A percentile compares a stretch with the other conserved stretches of the same genome.
These are phyloP conservation scores for Pseudopipra pipra DNA, from an alignment of 2,113 vertebrate species.

Conservation along the genomic window DNA sequence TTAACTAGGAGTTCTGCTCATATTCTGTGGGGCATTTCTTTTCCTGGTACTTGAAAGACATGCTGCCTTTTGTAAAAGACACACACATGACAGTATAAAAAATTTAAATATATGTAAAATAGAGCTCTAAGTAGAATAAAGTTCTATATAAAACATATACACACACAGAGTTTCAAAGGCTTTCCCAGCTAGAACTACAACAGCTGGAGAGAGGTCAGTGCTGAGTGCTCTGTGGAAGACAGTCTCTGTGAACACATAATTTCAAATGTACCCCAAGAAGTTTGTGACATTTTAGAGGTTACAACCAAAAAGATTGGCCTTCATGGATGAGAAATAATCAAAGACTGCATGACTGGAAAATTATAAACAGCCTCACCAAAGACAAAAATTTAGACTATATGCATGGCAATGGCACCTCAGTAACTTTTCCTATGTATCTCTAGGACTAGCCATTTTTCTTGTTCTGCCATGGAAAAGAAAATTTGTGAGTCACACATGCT, in stretches of 20 bases:
- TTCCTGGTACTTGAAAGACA: background rate
- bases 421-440: background rate
- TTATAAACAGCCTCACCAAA: background rate
- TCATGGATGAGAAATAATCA: background rate
- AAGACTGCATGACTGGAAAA: background rate
- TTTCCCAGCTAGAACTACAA: background rate
- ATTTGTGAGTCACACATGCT: background rate
- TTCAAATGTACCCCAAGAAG: background rate
- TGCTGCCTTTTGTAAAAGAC: background rate
- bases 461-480: background rate
- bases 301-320: background rate
- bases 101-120: background rate
- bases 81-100: background rate
- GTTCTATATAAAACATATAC: background rate
- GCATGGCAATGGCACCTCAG: background rate
- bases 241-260: background rate
- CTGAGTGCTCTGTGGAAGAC: background rate
- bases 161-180: background rate
- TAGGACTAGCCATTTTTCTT: background rate
- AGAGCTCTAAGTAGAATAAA: background rate
- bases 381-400: background rate
- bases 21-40: background rate
- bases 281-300: background rate
- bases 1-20: background rate
- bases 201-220: background rate